Base-by-base conservation (phyloP, 2,888 invertebrate genomes). In the Cataglyphis albicans region DNA sequence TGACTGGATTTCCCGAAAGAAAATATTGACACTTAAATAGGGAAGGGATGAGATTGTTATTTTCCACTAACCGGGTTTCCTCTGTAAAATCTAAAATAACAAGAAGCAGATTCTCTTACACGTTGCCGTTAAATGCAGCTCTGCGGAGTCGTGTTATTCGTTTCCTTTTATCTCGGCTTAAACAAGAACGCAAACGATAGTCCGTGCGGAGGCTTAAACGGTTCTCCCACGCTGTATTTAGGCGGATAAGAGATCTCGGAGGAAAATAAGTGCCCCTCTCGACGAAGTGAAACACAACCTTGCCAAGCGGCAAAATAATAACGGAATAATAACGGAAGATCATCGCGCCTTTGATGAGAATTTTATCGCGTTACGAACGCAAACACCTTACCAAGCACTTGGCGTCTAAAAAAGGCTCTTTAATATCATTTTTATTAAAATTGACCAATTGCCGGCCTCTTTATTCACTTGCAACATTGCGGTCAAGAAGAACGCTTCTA, bases 181-280 rank as follows among this genome's bases (percentile, higher is more conserved):
- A 88, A 87, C 88, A 88, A 89, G 88, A 89, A 88, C 84, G 88
- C 86, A 89, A 89, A 87, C 84, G 88, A 88, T 87, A 76, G 73
- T 82, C 84, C 86, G 89, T 84, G 83, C 83, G 82, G 88, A 68
- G 70, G 88, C 89, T 87, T 89, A 89, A 89, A 89, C 86, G 90
- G 86, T 89, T 89, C 86, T 89, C 89, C 87, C 88, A 88, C 89
- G 86, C 70, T 81, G 88, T 84, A 89, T 89, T 89, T 88, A 89
- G 88, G 82, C 82, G 88, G 89, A 88, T 89, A 86, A 89, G 83
- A 82, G 88, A 88, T 85, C 89, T 75, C 84, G 88, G 87, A 87
- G 87, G 88, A 87, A 88, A 80, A 80, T 80, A 59, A 80, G 72
- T 72, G 72, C 78, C 70, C 44, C 59, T 59, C 72, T 59, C 35